Evolutionary conservation across 1,140 invertebrate species (phyloP), one percentile per base, ranked within the genome.

Genomic region (Drosophila lini): DNA sequence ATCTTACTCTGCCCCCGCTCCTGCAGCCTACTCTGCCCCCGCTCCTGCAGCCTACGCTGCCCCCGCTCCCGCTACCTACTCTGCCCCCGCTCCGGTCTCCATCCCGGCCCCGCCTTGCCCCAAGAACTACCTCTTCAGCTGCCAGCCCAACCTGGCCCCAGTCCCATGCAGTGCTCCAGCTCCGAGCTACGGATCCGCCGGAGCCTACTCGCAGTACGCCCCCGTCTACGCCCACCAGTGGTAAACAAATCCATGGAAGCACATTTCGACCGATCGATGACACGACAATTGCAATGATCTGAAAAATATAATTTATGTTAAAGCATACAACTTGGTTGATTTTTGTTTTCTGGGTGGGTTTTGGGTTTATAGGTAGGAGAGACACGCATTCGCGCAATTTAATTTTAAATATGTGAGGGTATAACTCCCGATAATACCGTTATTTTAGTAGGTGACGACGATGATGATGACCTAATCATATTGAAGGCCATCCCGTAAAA

Each of bases 41-140:
- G 57, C 80, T 25, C 64, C 64, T 4, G n/a, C 73, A 3, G 25
- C 47, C 16, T 80, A 80, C 10, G 1, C 42, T 22, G 74, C 81
- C 5, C 69, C 80, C 2, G 80, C 80, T 38, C 31, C 45, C 31
- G 44, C 80, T 9, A n/a, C 65, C 4, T 48, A 56, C 22, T 67
- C 75, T 25, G 40, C 76, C 13, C 75, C 74, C 19, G 76, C 58
- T 38, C 73, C 73, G 28, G 69, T 78, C 28, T 80, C 78, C 42
- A 70, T 89, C 25, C 81, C 85, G 19, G 78, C 85, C 10, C 85
- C 85, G 45, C 85, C 85, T 5, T 90, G 85, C 79, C 81, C 85
- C 15, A 90, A 86, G 68, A 90, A 85, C 75, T 90, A 90, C 52
- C 69, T 90, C 61, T 90, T 90, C 81, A 90, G 85, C 76, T 90